Conservation (phyloP, 2,113 vertebrate genomes). For the Procavia capensis region DNA sequence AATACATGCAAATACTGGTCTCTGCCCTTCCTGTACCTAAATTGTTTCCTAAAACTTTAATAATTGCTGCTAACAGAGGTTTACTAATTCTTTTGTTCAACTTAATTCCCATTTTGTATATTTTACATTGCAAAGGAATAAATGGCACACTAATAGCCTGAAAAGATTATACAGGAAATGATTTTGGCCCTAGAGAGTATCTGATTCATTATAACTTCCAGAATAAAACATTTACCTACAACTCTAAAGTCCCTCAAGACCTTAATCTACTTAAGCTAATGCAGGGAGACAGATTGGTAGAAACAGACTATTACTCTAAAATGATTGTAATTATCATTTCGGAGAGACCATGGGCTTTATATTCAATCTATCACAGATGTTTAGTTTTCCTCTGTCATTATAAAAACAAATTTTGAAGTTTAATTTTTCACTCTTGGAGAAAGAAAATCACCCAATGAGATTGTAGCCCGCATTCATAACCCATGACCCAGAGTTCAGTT, state of each 20-base stretch:
- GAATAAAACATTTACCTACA: constrained; percentile 56
- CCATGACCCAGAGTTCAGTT: not conserved
- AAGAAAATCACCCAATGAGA: not conserved
- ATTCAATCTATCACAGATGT: constrained; percentile 2
- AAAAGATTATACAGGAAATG: constrained; percentile 70
- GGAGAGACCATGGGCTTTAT: not conserved
- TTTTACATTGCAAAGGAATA: constrained; percentile 29
- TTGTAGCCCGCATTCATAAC: constrained; percentile 26
- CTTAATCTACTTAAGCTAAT: constrained; percentile 65
- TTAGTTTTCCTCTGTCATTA: constrained; percentile 55
- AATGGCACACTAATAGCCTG: not conserved
- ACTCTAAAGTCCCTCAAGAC: constrained; percentile 40
- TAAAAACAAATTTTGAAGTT: constrained; percentile 24
- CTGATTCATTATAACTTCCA: constrained; percentile 65
- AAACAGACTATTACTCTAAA: constrained; percentile 13
- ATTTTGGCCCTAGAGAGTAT: constrained; percentile 63
- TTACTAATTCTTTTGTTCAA: not conserved
- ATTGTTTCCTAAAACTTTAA: constrained; percentile 39
- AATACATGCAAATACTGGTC: not conserved
- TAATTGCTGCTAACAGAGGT: not conserved
- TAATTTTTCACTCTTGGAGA: not conserved
- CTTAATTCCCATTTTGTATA: not conserved
- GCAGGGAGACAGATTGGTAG: not conserved
- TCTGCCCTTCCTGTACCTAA: not conserved
- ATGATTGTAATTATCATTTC: constrained; percentile 18